These are phyloP conservation scores for Benitochromis conjunctus DNA, from an alignment of 2,113 vertebrate genomes.

Conservation along the genomic window DNA sequence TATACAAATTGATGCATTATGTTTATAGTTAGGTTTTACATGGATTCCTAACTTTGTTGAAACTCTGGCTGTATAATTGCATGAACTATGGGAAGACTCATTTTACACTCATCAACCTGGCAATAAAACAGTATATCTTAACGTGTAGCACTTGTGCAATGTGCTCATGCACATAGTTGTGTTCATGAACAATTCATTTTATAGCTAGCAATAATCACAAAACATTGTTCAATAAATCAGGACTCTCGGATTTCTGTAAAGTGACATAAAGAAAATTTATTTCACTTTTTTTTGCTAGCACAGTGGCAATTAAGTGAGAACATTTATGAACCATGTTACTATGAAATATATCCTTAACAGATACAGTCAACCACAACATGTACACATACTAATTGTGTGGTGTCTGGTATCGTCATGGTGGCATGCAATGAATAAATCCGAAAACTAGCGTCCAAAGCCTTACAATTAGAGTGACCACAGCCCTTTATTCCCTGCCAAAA, in stretches of 20 bases:
- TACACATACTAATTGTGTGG: slow-evolving; percentile 34
- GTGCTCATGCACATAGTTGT: not conserved
- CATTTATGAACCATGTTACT: not conserved
- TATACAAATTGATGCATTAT: not conserved
- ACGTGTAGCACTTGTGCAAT: not conserved
- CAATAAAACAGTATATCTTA: not conserved
- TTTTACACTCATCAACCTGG: not conserved
- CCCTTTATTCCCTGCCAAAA: slow-evolving; percentile 11
- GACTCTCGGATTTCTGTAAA: not conserved
- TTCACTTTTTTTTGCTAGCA: not conserved
- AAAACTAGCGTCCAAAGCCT: slow-evolving; percentile 1
- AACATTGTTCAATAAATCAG: not conserved
- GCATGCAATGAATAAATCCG: slow-evolving; percentile 9
- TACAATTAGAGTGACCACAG: slow-evolving; percentile 21
- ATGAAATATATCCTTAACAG: not conserved
- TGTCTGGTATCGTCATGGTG: not conserved
- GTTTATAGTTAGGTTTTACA: not conserved
- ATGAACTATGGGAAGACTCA: not conserved
- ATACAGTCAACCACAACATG: slow-evolving; percentile 6
- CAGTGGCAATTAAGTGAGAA: not conserved
- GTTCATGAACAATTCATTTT: not conserved
- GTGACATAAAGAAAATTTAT: not conserved
- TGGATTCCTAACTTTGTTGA: not conserved
- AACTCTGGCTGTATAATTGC: not conserved
- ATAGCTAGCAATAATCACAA: not conserved